These are phyloP conservation scores for Myiozetetes cayanensis DNA, from an alignment of 2,113 vertebrate species.

Conservation along the genomic window DNA sequence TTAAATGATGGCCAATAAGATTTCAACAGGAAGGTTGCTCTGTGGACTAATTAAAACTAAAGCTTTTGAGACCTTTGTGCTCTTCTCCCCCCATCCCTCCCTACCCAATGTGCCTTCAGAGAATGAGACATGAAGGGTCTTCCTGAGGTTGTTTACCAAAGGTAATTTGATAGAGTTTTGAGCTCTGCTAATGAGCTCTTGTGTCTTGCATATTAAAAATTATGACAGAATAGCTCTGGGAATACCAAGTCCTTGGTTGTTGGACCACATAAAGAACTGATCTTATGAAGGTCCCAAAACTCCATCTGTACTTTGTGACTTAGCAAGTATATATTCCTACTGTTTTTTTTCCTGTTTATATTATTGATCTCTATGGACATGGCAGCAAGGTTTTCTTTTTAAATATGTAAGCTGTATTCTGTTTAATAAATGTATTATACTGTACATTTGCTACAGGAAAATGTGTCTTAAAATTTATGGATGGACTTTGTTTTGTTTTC, in stretches of 20 bases:
- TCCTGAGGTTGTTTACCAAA: conserved; percentile 57
- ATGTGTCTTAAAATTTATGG: not conserved
- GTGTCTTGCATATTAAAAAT: conserved; percentile 34
- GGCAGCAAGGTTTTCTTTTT: not conserved
- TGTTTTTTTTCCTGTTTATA: not conserved
- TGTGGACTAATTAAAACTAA: conserved; percentile 56
- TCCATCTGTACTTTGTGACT: not conserved
- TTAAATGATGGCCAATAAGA: conserved; percentile 30
- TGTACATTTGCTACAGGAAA: not conserved
- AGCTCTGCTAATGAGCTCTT: conserved; percentile 42
- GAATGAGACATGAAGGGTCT: not conserved
- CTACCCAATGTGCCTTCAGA: not conserved
- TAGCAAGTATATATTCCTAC: not conserved
- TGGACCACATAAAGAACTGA: not conserved
- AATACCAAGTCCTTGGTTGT: not conserved
- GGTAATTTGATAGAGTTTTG: conserved; percentile 52
- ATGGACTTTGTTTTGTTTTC: not conserved
- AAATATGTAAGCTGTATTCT: not conserved
- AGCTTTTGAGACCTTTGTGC: conserved; percentile 14
- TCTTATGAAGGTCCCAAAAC: not conserved
- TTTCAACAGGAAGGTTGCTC: conserved; percentile 32
- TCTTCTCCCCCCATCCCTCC: not conserved
- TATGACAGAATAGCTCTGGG: not conserved
- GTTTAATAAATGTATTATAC: not conserved
- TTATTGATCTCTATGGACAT: not conserved